Base-by-base conservation (phyloP, 2,888 invertebrate species). In the Sabatieria punctata region DNA sequence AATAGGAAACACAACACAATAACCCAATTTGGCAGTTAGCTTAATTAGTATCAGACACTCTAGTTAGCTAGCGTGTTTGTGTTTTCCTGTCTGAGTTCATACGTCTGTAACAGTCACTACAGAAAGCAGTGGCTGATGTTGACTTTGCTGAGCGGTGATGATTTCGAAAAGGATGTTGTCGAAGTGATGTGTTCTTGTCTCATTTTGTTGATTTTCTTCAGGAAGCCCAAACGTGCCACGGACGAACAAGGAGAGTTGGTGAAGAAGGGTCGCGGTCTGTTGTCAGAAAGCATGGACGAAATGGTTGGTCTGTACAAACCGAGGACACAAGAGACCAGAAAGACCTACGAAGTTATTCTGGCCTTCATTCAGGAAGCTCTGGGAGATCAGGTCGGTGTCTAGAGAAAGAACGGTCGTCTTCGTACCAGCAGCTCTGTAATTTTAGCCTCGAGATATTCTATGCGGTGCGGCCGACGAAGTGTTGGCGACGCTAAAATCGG, bases 401-500 rank as follows among this genome's bases (percentile, higher is more conserved):
- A 4, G 8, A 46, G 13, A 24, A 13, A 25, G 4, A 23, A 15
- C 42, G n/a, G 15, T 11, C 8, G 15, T 41, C 23, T n/a, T n/a
- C 27, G 27, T 41, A 21, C 30, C 11, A 30, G 15, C 30, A 30
- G 8, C 30, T 11, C 6, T 6, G 23, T 26, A 4, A 18, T 49
- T 60, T 52, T 59, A 93, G 72, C 91, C 95, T 0, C 73, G 91
- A 47, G 95, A 97, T 67, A 83, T 99, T 54, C 69, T 97, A 25
- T 93, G 93, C 65, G 97, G 95, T 27, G 93, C 97, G 8, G 95
- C 93, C n/a, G 97, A 99, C 71, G 97, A 99, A 75, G 88, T 97
- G 0, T 71, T 95, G 30, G 77, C 83, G 0, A 85, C 86, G 0
- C 70, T 99, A 24, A 99, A 99, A 68, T 91, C 89, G 68, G 95